Conservation (phyloP, 1,140 invertebrate species). For the Drosophila saltans region DNA sequence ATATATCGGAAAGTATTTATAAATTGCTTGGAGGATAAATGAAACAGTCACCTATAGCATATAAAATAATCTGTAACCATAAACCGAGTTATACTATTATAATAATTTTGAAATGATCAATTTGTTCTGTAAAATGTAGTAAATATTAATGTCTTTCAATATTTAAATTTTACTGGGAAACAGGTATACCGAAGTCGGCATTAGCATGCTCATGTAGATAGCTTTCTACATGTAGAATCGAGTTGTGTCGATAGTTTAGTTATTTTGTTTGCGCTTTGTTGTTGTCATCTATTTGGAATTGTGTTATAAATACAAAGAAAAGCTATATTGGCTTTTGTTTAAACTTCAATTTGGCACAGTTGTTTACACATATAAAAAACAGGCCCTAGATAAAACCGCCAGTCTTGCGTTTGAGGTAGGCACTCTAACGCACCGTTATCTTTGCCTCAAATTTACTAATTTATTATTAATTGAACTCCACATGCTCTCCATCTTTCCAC, state of each 20-base stretch:
- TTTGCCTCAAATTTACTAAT: neutral
- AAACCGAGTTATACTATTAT: neutral
- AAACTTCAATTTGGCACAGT: slow-evolving; percentile 27
- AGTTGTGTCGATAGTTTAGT: neutral
- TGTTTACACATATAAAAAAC: slow-evolving; percentile 37
- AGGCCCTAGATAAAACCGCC: slow-evolving; percentile 22
- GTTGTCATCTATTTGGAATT: slow-evolving; percentile 30
- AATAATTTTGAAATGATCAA: neutral
- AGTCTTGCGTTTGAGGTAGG: slow-evolving; percentile 55
- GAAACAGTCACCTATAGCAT: no score
- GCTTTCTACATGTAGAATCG: slow-evolving; percentile 1
- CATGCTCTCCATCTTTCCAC: slow-evolving; percentile 33
- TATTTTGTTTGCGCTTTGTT: slow-evolving; percentile 10
- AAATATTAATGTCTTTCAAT: no score
- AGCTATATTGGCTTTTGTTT: slow-evolving; percentile 24
- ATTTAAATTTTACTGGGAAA: neutral
- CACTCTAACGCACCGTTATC: neutral
- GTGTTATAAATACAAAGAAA: slow-evolving; percentile 43
- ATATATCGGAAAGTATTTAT: neutral
- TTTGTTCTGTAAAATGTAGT: neutral
- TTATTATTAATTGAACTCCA: slow-evolving; percentile 18
- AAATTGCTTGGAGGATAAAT: neutral
- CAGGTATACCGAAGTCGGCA: neutral
- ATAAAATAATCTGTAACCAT: neutral
- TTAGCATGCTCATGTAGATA: neutral